phyloP scores from a whole-genome alignment of 1,140 invertebrate species.

The Scylla paramamosain region DNA sequence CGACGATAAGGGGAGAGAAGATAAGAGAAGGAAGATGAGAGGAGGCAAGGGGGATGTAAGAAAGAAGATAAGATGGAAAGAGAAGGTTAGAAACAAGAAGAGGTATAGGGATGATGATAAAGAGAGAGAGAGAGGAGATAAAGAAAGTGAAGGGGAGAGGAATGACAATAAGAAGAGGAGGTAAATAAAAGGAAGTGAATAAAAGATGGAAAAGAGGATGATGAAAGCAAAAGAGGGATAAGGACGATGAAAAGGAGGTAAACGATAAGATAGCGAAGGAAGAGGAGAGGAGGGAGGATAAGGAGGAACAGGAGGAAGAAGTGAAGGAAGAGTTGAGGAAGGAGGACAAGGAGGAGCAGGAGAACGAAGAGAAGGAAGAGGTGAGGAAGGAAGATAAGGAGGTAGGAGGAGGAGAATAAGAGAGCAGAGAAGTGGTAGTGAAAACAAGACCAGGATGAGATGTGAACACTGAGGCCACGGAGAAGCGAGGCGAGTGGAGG shows the following conservation, averaged over 20 bases:
- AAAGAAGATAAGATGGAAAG: neutral
- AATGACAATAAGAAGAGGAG: neutral
- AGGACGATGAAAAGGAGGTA: neutral
- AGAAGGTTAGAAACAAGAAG: neutral
- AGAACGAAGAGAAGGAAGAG: neutral
- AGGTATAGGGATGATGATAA: neutral
- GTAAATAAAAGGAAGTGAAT: neutral
- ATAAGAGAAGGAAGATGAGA: neutral
- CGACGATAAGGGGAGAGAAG: neutral
- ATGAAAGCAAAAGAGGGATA: neutral
- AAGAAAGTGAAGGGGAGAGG: neutral
- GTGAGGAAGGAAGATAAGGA: neutral
- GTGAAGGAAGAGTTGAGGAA: neutral
- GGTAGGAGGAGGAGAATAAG: neutral
- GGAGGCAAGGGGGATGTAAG: neutral
- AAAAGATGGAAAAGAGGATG: neutral
- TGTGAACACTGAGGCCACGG: neutral
- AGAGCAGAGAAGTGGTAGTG: neutral
- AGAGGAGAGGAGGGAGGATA: neutral
- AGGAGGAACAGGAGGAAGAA: neutral
- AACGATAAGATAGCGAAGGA: neutral
- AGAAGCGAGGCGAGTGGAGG: neutral
- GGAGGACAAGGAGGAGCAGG: neutral
- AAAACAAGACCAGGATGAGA: neutral
- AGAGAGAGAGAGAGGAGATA: neutral